phyloP scores from a whole-genome alignment of 2,888 invertebrate genomes.

The Chrysopilus asiliformis region DNA sequence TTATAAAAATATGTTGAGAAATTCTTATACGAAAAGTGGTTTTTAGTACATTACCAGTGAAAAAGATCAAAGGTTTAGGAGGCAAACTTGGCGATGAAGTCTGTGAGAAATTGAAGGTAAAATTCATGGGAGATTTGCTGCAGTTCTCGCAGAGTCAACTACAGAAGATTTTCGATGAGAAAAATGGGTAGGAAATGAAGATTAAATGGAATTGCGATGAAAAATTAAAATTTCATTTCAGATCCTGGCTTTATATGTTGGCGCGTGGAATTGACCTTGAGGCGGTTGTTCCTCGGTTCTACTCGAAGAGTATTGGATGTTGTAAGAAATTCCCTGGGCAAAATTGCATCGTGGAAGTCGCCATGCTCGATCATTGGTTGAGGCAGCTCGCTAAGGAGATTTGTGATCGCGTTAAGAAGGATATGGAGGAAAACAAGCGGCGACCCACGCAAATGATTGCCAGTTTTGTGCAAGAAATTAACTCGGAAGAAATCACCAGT shows the following conservation, averaged over 20 bases:
- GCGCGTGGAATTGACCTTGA: slow-evolving; percentile 79
- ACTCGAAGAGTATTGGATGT: slow-evolving; percentile 89
- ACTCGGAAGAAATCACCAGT: slow-evolving; percentile 43
- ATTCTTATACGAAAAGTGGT: neutral
- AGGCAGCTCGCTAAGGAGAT: slow-evolving; percentile 69
- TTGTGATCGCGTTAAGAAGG: slow-evolving; percentile 66
- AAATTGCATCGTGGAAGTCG: slow-evolving; percentile 51
- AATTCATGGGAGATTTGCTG: slow-evolving; percentile 66
- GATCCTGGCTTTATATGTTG: slow-evolving; percentile 73
- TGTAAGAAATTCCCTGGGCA: slow-evolving; percentile 87
- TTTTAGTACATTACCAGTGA: slow-evolving; percentile 50
- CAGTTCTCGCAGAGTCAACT: slow-evolving; percentile 58
- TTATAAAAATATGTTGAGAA: neutral
- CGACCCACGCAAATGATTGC: slow-evolving; percentile 64
- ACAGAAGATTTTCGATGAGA: slow-evolving; percentile 62
- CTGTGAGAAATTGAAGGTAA: slow-evolving; percentile 55
- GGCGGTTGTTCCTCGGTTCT: slow-evolving; percentile 67
- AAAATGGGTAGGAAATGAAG: slow-evolving; percentile 83
- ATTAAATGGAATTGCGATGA: slow-evolving; percentile 21
- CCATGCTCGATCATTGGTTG: slow-evolving; percentile 66
- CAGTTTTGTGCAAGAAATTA: slow-evolving; percentile 46
- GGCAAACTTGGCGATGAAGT: slow-evolving; percentile 86
- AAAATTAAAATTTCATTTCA: slow-evolving; percentile 25
- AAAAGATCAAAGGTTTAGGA: slow-evolving; percentile 80
- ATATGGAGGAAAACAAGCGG: slow-evolving; percentile 66